Conservation (phyloP, 2,888 invertebrate genomes). For the Caenorhabditis sinica region DNA sequence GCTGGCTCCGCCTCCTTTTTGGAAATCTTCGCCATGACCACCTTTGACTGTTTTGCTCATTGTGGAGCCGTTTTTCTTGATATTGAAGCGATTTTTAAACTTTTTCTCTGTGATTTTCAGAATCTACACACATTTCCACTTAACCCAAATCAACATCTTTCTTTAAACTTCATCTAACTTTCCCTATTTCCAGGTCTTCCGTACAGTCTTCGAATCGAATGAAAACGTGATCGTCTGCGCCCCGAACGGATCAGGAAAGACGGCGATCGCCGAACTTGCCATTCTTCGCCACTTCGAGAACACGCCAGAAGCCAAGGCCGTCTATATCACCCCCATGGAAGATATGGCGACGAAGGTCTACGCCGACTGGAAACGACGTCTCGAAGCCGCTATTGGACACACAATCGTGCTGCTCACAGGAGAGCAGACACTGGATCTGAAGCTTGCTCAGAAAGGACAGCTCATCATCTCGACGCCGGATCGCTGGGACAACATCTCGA, state of each 20-base stretch:
- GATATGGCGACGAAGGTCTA: slow-evolving; percentile 90
- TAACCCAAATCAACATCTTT: background rate
- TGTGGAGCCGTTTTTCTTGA: too few relatives aligned
- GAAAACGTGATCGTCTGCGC: slow-evolving; percentile 94
- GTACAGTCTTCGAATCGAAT: slow-evolving; percentile 94
- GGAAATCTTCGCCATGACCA: too few relatives aligned
- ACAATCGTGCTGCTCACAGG: slow-evolving; percentile 93
- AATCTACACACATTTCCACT: too few relatives aligned
- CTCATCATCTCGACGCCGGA: slow-evolving; percentile 92
- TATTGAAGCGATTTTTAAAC: too few relatives aligned
- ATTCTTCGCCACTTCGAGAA: slow-evolving; percentile 91
- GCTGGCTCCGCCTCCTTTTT: too few relatives aligned
- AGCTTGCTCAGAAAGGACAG: slow-evolving; percentile 89
- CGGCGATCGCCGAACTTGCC: slow-evolving; percentile 96
- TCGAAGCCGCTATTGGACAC: slow-evolving; percentile 89
- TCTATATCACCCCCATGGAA: slow-evolving; percentile 96
- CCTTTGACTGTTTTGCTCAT: too few relatives aligned
- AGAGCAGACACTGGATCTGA: slow-evolving; percentile 97
- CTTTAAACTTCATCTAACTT: slow-evolving; percentile 83
- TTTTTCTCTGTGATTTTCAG: too few relatives aligned
- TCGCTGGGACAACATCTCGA: slow-evolving; percentile 95
- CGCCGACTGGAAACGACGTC: slow-evolving; percentile 91
- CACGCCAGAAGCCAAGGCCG: slow-evolving; percentile 88
- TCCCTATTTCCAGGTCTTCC: slow-evolving; percentile 89
- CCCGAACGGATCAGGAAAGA: slow-evolving; percentile 86